These are phyloP conservation scores for Oceanodroma tethys DNA, from an alignment of 2,113 vertebrate genomes.

Conservation along the genomic window DNA sequence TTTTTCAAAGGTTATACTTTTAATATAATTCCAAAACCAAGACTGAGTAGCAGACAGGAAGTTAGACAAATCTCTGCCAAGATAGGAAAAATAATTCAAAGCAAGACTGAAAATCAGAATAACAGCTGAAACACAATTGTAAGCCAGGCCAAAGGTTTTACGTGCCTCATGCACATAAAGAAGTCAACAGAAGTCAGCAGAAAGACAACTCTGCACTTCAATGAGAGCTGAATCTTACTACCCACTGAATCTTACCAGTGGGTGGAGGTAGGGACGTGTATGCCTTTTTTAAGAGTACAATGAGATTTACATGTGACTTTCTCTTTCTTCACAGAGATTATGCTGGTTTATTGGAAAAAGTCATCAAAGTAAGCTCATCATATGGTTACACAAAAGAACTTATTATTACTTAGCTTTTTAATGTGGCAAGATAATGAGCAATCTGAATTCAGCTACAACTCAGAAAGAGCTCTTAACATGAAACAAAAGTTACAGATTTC, in stretches of 20 bases:
- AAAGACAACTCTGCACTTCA: background rate
- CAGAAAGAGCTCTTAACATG: background rate
- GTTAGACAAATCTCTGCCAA: background rate
- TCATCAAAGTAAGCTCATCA: slow-evolving; percentile 22
- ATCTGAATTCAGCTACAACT: background rate
- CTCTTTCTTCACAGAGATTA: background rate
- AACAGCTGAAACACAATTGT: background rate
- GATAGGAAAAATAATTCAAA: background rate
- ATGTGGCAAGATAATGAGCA: slow-evolving; percentile 36
- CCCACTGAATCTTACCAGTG: background rate
- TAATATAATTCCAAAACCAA: background rate
- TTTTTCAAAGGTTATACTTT: slow-evolving; percentile 21
- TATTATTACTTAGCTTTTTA: slow-evolving; percentile 43
- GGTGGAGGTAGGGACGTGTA: background rate
- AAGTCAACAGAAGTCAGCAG: background rate
- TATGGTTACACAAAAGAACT: slow-evolving; percentile 31
- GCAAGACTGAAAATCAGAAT: background rate
- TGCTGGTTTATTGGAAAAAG: background rate
- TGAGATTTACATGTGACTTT: slow-evolving; percentile 3
- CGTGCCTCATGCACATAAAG: background rate
- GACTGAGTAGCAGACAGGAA: background rate
- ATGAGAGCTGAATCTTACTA: background rate
- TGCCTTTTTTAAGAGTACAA: background rate
- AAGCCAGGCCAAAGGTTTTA: background rate
- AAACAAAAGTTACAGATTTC: slow-evolving; percentile 6